phyloP scores from a whole-genome alignment of 1,140 invertebrate species.

The silkworm (Bombyx mori) region DNA sequence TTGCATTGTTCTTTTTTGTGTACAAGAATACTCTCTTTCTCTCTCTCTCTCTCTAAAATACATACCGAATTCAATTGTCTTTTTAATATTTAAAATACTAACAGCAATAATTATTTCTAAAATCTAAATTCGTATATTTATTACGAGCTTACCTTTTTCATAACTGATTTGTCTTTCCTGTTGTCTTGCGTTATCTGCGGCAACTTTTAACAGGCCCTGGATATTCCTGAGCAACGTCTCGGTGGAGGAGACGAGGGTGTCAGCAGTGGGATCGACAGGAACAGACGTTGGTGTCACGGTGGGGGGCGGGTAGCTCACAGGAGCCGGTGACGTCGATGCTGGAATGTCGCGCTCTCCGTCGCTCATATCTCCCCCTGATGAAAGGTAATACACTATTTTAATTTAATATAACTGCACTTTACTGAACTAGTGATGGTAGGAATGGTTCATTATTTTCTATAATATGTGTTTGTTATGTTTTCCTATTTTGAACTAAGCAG shows the following conservation, averaged over 20 bases:
- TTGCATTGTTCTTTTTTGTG: too few relatives aligned
- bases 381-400: not conserved
- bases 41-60: too few relatives aligned
- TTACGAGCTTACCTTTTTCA: constrained; percentile 86
- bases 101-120: not conserved
- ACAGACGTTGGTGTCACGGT: constrained; percentile 50
- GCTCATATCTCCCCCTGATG: constrained; percentile 73
- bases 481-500: too few relatives aligned
- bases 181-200: constrained; percentile 94
- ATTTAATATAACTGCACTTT: too few relatives aligned
- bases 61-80: constrained; percentile 2
- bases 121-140: too few relatives aligned
- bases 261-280: constrained; percentile 72
- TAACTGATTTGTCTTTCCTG: constrained; percentile 95
- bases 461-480: too few relatives aligned
- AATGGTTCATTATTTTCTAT: too few relatives aligned
- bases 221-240: constrained; percentile 95
- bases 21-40: too few relatives aligned
- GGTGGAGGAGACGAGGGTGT: constrained; percentile 80
- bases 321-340: constrained; percentile 48
- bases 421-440: too few relatives aligned
- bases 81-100: constrained; percentile 35
- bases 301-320: constrained; percentile 57
- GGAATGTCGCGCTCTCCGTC: constrained; percentile 70
- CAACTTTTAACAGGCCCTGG: constrained; percentile 94